phyloP scores from a whole-genome alignment of 2,888 invertebrate species.

The Lepidocyrtoides sp. region DNA sequence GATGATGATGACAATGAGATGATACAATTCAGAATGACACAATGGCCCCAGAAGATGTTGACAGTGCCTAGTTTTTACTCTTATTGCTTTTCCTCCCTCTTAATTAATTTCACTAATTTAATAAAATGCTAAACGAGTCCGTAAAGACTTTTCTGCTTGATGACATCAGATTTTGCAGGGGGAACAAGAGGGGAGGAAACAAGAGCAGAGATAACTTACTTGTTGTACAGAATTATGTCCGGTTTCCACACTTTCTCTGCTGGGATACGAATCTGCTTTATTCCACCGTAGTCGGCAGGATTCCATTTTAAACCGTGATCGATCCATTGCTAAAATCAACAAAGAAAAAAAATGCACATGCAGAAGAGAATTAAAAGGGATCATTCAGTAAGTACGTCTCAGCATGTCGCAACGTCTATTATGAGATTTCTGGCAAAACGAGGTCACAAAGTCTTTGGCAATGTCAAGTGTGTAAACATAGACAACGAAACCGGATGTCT shows the following conservation, averaged over 20 bases:
- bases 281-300: constrained; percentile 87
- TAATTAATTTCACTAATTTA: constrained; percentile 44
- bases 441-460: no score
- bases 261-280: constrained; percentile 87
- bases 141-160: neutral
- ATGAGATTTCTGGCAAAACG: no score
- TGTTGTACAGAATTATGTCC: constrained; percentile 88
- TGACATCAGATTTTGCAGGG: no score
- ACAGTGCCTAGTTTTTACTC: neutral
- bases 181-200: no score
- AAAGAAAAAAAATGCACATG: neutral
- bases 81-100: neutral
- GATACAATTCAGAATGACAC: no score
- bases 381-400: no score
- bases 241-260: constrained; percentile 88
- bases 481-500: no score
- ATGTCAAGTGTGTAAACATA: no score
- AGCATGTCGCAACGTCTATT: no score
- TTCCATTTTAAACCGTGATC: constrained; percentile 88
- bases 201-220: constrained; percentile 86
- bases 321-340: constrained; percentile 87
- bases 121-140: constrained; percentile 6
- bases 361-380: no score
- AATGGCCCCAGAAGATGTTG: no score
- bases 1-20: no score